These are phyloP conservation scores for Pedionomus torquatus DNA, from an alignment of 2,113 vertebrate species.

Conservation along the genomic window DNA sequence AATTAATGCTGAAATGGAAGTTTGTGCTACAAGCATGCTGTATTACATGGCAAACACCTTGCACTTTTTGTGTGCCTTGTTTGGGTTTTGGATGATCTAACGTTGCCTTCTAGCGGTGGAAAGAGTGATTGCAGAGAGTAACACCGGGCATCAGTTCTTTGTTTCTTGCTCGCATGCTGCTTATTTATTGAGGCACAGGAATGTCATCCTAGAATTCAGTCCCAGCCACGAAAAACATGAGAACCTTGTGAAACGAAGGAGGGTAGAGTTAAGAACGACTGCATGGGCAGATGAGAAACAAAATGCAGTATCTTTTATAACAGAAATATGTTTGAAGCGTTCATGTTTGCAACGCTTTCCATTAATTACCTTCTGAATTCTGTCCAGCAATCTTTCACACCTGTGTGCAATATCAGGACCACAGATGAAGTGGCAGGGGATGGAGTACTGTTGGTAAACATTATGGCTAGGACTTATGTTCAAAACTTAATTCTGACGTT, in stretches of 20 bases:
- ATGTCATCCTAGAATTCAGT: neutral
- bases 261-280: neutral
- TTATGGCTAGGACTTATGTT: neutral
- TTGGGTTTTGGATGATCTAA: neutral
- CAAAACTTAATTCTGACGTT: neutral
- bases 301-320: neutral
- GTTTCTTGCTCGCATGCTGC: neutral
- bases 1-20: neutral
- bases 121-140: neutral
- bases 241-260: neutral
- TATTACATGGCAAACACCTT: neutral
- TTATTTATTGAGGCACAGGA: neutral
- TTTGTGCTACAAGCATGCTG: neutral
- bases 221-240: neutral
- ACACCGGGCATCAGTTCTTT: no score
- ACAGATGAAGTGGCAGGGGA: fast-evolving
- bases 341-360: neutral
- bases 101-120: constrained; percentile 47
- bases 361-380: neutral
- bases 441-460: neutral
- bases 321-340: neutral
- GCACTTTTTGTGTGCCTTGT: fast-evolving
- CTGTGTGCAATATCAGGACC: neutral
- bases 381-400: neutral
- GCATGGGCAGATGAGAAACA: fast-evolving